Evolutionary conservation across 1,140 invertebrate genomes (phyloP).

Genomic region (Bombus sibiricus): DNA sequence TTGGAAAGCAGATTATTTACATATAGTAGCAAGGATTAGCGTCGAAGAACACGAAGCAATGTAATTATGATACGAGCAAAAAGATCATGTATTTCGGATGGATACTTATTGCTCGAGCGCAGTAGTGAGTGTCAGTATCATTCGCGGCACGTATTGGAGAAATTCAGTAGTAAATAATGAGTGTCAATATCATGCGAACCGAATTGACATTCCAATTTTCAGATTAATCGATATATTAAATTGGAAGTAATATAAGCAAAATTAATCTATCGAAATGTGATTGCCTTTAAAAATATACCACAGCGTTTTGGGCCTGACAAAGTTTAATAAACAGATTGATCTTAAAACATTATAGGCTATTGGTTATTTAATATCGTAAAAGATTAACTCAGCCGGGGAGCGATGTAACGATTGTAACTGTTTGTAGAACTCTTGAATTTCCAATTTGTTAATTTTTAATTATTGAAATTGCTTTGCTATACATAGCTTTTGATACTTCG

Average conservation of each 20-base stretch:
- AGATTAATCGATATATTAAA: constrained; percentile 9
- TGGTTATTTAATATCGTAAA: too few relatives aligned
- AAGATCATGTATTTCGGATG: neutral
- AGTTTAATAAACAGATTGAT: too few relatives aligned
- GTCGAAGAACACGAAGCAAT: neutral
- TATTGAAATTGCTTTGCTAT: neutral
- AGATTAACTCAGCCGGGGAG: neutral
- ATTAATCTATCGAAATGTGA: neutral
- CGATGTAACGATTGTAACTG: neutral
- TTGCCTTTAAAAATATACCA: neutral
- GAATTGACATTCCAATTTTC: neutral
- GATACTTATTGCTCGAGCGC: neutral
- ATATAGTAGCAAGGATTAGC: neutral
- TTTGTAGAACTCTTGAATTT: neutral
- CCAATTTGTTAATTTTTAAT: neutral
- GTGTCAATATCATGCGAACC: constrained; percentile 28
- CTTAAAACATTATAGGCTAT: too few relatives aligned
- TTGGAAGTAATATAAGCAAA: constrained; percentile 3
- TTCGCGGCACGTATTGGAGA: constrained; percentile 6
- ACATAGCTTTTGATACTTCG: neutral
- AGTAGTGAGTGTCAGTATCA: constrained; percentile 41
- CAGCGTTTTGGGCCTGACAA: too few relatives aligned
- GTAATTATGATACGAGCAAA: neutral
- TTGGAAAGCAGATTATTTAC: too few relatives aligned
- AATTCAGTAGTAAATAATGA: constrained; percentile 45